Percentiles rank a stretch among this genome's conserved stretches.
Evolutionary conservation across 2,797 vertebrate genomes (phyloP).

Genomic region (Hapalemur alaotrensis): DNA sequence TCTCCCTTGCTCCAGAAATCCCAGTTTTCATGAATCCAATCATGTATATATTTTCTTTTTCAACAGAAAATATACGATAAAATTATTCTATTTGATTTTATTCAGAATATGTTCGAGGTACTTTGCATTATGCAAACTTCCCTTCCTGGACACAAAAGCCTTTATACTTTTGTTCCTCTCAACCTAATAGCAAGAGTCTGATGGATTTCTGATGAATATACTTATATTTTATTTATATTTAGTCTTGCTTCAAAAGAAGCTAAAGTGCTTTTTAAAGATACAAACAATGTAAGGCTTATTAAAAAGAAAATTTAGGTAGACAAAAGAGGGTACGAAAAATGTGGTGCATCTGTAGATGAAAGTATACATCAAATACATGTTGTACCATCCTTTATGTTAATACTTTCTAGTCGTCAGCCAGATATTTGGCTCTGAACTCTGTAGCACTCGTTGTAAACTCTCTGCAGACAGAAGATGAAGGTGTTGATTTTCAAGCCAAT

Average conservation of each 20-base stretch:
- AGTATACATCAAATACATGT: background rate
- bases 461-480: background rate
- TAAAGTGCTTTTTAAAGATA: background rate
- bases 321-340: background rate
- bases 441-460: background rate
- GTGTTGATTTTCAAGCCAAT: background rate
- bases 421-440: background rate
- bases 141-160: background rate
- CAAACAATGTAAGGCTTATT: background rate
- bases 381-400: background rate
- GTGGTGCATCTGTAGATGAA: background rate
- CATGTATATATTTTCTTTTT: background rate
- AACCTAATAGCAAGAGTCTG: background rate
- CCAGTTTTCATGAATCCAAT: background rate
- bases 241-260: background rate
- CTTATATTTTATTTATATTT: background rate
- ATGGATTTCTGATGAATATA: background rate
- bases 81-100: slow-evolving; percentile 38
- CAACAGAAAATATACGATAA: slow-evolving; percentile 12
- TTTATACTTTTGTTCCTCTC: background rate
- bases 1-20: background rate
- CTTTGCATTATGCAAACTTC: slow-evolving; percentile 11
- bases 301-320: background rate
- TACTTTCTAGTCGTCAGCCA: background rate
- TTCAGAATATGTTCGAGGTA: background rate